Conservation (phyloP, 2,797 vertebrate genomes). For the Rhabdomys pumilio region DNA sequence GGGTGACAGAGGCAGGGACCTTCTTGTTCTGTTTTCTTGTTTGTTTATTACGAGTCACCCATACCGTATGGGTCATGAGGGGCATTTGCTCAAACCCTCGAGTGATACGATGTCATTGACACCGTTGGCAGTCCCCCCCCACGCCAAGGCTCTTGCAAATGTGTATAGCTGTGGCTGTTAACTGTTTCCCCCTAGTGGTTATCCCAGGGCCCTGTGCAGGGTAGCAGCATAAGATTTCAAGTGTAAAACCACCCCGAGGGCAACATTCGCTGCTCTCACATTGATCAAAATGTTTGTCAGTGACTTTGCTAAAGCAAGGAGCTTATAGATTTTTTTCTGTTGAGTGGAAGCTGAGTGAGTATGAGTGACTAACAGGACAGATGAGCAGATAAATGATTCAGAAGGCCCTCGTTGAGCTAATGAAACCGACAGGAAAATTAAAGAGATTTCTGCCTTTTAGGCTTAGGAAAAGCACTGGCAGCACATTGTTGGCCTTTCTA, state of each 20-base stretch:
- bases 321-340: background rate
- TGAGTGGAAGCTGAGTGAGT: background rate
- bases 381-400: background rate
- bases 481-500: slow-evolving; percentile 9
- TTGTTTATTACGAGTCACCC: background rate
- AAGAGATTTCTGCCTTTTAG: background rate
- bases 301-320: background rate
- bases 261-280: background rate
- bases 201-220: slow-evolving; percentile 9
- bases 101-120: background rate
- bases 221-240: background rate
- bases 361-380: background rate
- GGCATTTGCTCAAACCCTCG: background rate
- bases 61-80: background rate
- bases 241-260: background rate
- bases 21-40: background rate
- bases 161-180: background rate
- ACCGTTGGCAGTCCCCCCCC: background rate
- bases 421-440: background rate
- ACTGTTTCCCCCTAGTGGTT: slow-evolving; percentile 79
- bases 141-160: background rate
- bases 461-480: background rate
- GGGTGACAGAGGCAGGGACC: background rate
- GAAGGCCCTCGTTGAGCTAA: background rate
- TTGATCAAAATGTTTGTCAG: slow-evolving; percentile 20